Evolutionary conservation across 2,888 invertebrate genomes (phyloP).

Genomic region (Latrodectus elegans): DNA sequence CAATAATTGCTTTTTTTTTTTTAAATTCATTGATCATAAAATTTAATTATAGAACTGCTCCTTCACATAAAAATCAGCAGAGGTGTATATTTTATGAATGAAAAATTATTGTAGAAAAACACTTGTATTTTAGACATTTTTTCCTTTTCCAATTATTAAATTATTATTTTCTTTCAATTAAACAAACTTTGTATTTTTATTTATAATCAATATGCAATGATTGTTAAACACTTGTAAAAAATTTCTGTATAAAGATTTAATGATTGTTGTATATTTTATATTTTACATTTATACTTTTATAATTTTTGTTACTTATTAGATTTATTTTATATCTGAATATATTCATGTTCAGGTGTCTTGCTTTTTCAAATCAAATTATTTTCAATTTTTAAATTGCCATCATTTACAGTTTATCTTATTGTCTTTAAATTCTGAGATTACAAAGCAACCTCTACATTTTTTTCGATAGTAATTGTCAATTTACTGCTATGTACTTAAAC

Average conservation of each 20-base stretch:
- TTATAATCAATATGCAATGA: not conserved
- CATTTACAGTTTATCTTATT: not conserved
- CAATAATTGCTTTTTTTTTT: too few species aligned
- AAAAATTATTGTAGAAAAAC: too few species aligned
- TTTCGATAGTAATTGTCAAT: not conserved
- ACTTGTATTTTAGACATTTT: too few species aligned
- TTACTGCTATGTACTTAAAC: not conserved
- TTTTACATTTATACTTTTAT: not conserved
- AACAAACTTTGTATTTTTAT: not conserved
- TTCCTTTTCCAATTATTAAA: not conserved
- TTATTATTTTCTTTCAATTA: not conserved
- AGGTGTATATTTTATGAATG: too few species aligned
- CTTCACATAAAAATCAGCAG: too few species aligned
- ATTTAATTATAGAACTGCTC: too few species aligned
- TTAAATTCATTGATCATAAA: too few species aligned
- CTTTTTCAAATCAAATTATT: not conserved
- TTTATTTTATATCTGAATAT: not conserved
- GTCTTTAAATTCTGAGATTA: not conserved
- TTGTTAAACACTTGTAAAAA: not conserved
- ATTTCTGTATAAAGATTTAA: not conserved
- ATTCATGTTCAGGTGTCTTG: not conserved
- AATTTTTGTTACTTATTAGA: not conserved
- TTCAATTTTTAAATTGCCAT: too few species aligned
- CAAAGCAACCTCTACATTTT: not conserved
- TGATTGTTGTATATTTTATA: conserved; percentile 5